A percentile compares a stretch with the other conserved stretches of the same genome.
phyloP scores from a whole-genome alignment of 2,888 invertebrate genomes.

The Nematopogon swammerdamellus region DNA sequence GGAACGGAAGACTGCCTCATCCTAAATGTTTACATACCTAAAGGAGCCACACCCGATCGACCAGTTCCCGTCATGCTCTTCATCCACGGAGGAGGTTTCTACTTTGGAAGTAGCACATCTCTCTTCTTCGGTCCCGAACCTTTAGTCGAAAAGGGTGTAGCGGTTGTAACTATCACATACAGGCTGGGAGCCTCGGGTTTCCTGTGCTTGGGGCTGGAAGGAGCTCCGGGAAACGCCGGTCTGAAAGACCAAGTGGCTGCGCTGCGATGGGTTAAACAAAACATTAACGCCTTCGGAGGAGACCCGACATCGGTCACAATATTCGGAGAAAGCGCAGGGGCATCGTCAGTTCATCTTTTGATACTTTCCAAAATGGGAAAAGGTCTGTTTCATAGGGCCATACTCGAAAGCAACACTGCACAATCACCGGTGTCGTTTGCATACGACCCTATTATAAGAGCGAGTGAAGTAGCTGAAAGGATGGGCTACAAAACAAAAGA shows the following conservation, averaged over 20 bases:
- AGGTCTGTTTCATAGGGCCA: slow-evolving; percentile 38
- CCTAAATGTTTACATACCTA: slow-evolving; percentile 35
- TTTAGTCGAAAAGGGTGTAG: slow-evolving; percentile 31
- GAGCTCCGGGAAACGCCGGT: slow-evolving; percentile 35
- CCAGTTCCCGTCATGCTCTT: slow-evolving; percentile 36
- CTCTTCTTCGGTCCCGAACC: slow-evolving; percentile 36
- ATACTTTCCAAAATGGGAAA: slow-evolving; percentile 28
- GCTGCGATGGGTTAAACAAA: slow-evolving; percentile 35
- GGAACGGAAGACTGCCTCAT: slow-evolving; percentile 36
- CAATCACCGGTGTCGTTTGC: slow-evolving; percentile 41
- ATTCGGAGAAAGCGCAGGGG: slow-evolving; percentile 43
- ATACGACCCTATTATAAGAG: slow-evolving; percentile 21
- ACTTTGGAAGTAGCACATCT: slow-evolving; percentile 34
- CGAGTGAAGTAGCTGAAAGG: slow-evolving; percentile 30
- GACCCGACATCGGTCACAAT: slow-evolving; percentile 43
- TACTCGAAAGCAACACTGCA: slow-evolving; percentile 35
- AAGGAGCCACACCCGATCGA: slow-evolving; percentile 12
- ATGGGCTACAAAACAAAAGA: slow-evolving; percentile 20
- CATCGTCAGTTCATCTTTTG: slow-evolving; percentile 34
- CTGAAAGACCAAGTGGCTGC: slow-evolving; percentile 42
- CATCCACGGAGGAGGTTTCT: slow-evolving; percentile 43
- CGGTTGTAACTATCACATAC: slow-evolving; percentile 36
- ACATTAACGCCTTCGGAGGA: slow-evolving; percentile 39
- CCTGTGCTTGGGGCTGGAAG: slow-evolving; percentile 24
- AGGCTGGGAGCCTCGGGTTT: slow-evolving; percentile 40